phyloP scores from a whole-genome alignment of 1,140 invertebrate species.

The Dreissena polymorpha region DNA sequence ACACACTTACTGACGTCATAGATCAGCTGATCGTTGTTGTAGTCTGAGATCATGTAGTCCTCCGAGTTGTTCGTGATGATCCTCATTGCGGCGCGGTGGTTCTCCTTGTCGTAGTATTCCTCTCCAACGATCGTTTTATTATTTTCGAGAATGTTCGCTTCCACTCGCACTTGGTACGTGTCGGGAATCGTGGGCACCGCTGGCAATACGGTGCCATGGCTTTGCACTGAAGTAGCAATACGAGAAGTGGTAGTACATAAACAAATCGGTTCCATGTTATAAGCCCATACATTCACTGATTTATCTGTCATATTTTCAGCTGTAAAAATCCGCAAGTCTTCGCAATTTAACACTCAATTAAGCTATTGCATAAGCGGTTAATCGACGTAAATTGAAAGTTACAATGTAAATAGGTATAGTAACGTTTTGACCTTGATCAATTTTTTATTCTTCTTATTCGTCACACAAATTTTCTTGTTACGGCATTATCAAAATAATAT shows the following conservation, averaged over 20 bases:
- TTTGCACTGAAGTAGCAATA: neutral
- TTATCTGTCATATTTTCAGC: too few species aligned
- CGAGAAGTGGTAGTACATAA: too few species aligned
- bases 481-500: neutral
- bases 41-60: conserved; percentile 56
- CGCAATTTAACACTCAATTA: too few species aligned
- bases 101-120: conserved; percentile 55
- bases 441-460: neutral
- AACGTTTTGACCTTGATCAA: too few species aligned
- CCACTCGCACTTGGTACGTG: conserved; percentile 55
- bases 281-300: too few species aligned
- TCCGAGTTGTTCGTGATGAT: conserved; percentile 5
- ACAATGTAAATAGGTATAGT: too few species aligned
- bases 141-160: conserved; percentile 58
- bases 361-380: neutral
- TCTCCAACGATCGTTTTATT: conserved; percentile 30
- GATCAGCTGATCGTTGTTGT: conserved; percentile 59
- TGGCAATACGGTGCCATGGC: conserved; percentile 28
- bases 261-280: too few species aligned
- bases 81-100: conserved; percentile 53
- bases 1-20: conserved; percentile 55
- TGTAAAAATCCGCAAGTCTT: neutral
- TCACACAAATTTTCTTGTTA: neutral
- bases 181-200: conserved; percentile 45
- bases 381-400: too few species aligned